Evolutionary conservation across 2,113 vertebrate genomes (phyloP).

Genomic region (Tragelaphus buxtoni): DNA sequence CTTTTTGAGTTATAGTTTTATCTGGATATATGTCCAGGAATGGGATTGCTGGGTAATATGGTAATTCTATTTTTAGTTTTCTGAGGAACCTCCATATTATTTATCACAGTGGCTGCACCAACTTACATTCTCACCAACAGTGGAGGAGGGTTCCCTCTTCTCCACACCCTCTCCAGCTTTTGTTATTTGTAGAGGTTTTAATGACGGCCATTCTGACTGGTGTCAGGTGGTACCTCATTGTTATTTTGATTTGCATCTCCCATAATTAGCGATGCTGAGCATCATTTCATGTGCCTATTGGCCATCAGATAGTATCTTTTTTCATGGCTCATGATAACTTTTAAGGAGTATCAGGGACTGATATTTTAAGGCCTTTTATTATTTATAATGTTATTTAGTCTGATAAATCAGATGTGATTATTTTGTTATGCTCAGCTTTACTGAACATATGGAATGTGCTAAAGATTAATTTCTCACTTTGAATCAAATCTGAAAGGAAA

Average conservation of each 20-base stretch:
- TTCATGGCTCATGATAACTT: background rate
- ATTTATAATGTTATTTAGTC: background rate
- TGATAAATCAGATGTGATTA: background rate
- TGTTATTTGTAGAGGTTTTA: background rate
- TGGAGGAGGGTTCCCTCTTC: background rate
- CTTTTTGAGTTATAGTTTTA: background rate
- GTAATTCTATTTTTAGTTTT: background rate
- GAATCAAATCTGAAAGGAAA: slow-evolving; percentile 29
- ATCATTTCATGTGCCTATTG: background rate
- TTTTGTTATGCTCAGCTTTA: background rate
- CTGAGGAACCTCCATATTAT: background rate
- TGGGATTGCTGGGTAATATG: background rate
- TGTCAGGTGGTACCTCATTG: background rate
- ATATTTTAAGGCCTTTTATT: slow-evolving; percentile 21
- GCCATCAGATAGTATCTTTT: background rate
- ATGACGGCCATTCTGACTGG: background rate
- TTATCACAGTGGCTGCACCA: background rate
- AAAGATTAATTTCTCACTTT: background rate
- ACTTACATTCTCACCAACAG: background rate
- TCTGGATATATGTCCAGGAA: background rate
- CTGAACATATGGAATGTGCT: background rate
- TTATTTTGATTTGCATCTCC: background rate
- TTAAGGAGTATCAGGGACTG: background rate
- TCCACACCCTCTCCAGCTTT: background rate
- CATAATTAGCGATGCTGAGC: background rate